Percentiles rank a stretch among this genome's conserved stretches.
Conservation (phyloP, 2,113 vertebrate species). For the Barbus barbus region DNA sequence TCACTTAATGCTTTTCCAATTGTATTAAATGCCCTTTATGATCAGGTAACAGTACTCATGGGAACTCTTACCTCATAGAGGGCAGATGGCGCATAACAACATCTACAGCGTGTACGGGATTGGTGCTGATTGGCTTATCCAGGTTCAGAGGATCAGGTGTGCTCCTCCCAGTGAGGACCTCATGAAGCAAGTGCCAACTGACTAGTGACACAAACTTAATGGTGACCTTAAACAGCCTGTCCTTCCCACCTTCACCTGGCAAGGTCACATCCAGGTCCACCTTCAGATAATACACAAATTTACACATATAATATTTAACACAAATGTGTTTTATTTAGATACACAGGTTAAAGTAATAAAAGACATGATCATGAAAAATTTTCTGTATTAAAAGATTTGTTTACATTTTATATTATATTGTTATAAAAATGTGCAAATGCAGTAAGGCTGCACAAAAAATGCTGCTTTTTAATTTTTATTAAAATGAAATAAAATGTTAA, state of each 20-base stretch:
- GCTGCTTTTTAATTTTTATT: no score
- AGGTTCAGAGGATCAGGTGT: constrained; percentile 86
- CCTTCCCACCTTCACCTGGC: constrained; percentile 95
- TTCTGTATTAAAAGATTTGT: no score
- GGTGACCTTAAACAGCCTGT: constrained; percentile 93
- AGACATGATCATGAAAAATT: neutral
- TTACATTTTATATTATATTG: no score
- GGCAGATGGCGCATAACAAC: constrained; percentile 96
- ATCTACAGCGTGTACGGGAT: constrained; percentile 95
- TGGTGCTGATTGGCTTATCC: constrained; percentile 97
- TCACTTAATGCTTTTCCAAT: neutral
- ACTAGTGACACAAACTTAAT: constrained; percentile 93
- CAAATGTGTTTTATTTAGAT: neutral
- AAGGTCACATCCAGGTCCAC: constrained; percentile 96
- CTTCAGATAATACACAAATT: constrained; percentile 65
- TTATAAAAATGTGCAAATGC: no score
- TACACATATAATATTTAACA: neutral
- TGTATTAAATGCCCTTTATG: neutral
- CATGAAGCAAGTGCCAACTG: constrained; percentile 97
- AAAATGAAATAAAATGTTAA: no score
- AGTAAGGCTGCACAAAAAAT: no score
- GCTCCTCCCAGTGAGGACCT: constrained; percentile 88
- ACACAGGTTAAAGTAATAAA: neutral
- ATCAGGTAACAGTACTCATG: constrained; percentile 17
- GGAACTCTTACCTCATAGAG: constrained; percentile 91